Conservation (phyloP, 2,888 invertebrate genomes). For the Drosophila putrida region DNA sequence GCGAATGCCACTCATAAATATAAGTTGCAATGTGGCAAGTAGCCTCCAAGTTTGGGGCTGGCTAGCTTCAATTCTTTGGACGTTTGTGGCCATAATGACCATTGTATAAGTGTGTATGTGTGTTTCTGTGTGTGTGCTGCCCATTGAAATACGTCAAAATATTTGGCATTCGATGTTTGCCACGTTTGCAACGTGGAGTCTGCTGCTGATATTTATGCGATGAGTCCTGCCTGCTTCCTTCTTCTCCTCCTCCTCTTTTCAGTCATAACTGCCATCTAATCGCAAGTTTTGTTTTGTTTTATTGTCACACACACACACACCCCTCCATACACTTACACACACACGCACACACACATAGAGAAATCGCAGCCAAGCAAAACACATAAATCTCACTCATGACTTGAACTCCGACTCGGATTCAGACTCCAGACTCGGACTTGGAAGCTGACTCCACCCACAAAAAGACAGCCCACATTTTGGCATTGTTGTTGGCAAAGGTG, state of each 20-base stretch:
- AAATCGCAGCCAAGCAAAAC: conserved; percentile 78
- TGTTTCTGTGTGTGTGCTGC: conserved; percentile 17
- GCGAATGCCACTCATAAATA: conserved; percentile 78
- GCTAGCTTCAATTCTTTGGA: conserved; percentile 60
- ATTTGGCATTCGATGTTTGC: conserved; percentile 81
- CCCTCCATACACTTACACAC: conserved; percentile 2
- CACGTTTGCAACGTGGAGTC: conserved; percentile 57
- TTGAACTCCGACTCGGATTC: conserved; percentile 43
- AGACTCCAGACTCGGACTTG: conserved; percentile 21
- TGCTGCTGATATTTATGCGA: conserved; percentile 58
- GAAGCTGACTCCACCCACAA: conserved; percentile 34
- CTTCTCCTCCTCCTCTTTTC: conserved; percentile 30
- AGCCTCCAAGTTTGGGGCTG: conserved; percentile 16
- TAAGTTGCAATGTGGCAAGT: conserved; percentile 61
- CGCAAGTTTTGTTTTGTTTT: conserved; percentile 79
- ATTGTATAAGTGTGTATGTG: conserved; percentile 49
- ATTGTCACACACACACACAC: conserved; percentile 66
- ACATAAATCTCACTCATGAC: conserved; percentile 81
- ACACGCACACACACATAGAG: conserved; percentile 10
- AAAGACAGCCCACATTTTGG: conserved; percentile 23
- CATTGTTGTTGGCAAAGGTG: conserved; percentile 61
- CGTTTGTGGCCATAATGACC: conserved; percentile 75
- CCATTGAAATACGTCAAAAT: conserved; percentile 79
- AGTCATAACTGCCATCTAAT: conserved; percentile 77
- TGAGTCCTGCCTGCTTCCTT: conserved; percentile 13